A percentile compares a stretch with the other conserved stretches of the same genome.
Conservation (phyloP, 1,140 invertebrate genomes). For the Thrips palmi region DNA sequence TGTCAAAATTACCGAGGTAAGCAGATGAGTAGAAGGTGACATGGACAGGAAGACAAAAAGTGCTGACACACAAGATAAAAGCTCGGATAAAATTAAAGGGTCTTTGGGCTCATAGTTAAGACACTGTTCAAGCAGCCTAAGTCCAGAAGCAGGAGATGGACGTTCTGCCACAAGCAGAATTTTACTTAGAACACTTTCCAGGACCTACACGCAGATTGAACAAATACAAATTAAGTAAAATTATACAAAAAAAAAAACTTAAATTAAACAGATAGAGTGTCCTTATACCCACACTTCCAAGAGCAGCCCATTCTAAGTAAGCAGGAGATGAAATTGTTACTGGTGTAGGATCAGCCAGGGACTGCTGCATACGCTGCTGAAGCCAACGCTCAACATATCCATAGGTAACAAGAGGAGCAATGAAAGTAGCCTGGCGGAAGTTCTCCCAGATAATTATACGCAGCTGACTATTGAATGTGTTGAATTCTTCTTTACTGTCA, state of each 20-base stretch:
- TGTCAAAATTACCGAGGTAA: not conserved
- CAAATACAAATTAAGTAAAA: not conserved
- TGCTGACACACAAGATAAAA: slow-evolving; percentile 76
- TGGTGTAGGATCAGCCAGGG: slow-evolving; percentile 25
- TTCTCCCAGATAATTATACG: slow-evolving; percentile 58
- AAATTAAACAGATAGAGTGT: not conserved
- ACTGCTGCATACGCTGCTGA: slow-evolving; percentile 36
- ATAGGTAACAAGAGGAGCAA: slow-evolving; percentile 67
- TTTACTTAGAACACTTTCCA: slow-evolving; percentile 65
- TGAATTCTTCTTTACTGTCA: slow-evolving; percentile 80
- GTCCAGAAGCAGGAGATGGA: slow-evolving; percentile 43
- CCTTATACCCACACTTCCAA: too few species aligned
- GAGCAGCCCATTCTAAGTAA: slow-evolving; percentile 72
- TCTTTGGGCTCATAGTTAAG: slow-evolving; percentile 52
- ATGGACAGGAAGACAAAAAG: slow-evolving; percentile 78
- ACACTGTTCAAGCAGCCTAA: slow-evolving; percentile 55
- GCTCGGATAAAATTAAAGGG: slow-evolving; percentile 55
- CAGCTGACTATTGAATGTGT: slow-evolving; percentile 56
- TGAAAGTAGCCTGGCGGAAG: slow-evolving; percentile 52
- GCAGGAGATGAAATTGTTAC: slow-evolving; percentile 36
- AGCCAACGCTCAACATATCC: slow-evolving; percentile 65
- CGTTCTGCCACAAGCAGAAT: slow-evolving; percentile 42
- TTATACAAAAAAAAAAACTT: not conserved
- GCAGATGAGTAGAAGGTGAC: slow-evolving; percentile 39
- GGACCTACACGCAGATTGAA: slow-evolving; percentile 24